Evolutionary conservation across 2,888 invertebrate genomes (phyloP).

Genomic region (Caenorhabditis auriculariae): DNA sequence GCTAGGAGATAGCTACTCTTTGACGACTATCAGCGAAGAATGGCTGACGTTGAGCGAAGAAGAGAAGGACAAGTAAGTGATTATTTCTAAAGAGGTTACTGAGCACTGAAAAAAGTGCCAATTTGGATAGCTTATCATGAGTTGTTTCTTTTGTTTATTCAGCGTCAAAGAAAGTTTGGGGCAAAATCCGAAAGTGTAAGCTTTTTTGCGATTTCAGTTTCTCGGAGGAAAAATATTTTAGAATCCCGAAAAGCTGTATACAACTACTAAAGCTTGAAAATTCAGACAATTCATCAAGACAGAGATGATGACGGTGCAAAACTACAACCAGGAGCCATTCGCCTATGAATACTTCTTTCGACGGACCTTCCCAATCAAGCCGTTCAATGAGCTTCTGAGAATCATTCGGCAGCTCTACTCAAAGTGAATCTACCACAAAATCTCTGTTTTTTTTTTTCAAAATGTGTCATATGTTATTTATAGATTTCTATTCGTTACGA

Average conservation of each 20-base stretch:
- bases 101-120: slow-evolving; percentile 1
- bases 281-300: slow-evolving; percentile 38
- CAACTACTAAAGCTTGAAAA: neutral
- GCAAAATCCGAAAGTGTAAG: no score
- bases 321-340: slow-evolving; percentile 31
- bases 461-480: neutral
- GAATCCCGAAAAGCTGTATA: no score
- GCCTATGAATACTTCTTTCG: slow-evolving; percentile 45
- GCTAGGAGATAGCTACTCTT: slow-evolving; percentile 12
- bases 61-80: slow-evolving; percentile 23
- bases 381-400: slow-evolving; percentile 34
- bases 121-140: no score
- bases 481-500: neutral
- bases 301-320: slow-evolving; percentile 37
- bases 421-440: neutral
- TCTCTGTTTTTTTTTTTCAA: slow-evolving; percentile 2
- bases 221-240: no score
- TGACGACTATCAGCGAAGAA: slow-evolving; percentile 34
- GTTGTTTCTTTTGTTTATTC: no score
- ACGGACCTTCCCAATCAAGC: slow-evolving; percentile 23
- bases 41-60: slow-evolving; percentile 31
- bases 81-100: neutral
- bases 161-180: no score
- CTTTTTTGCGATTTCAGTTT: no score
- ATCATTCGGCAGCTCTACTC: slow-evolving; percentile 34